Base-by-base conservation (phyloP, 2,113 vertebrate genomes). In the Prochilodus magdalenae region DNA sequence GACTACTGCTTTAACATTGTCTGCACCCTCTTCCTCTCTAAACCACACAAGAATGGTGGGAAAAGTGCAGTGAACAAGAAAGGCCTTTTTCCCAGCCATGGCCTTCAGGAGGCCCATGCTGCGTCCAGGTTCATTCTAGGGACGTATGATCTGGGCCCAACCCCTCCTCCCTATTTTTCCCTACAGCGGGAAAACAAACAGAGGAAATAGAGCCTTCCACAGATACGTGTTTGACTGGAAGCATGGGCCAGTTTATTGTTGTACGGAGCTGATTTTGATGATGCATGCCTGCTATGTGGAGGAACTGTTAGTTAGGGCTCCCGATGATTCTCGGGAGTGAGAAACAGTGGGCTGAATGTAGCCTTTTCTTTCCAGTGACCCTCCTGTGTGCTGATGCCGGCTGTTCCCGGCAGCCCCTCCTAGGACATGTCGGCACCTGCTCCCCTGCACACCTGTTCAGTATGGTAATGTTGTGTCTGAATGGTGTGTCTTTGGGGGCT, bases 31-130 rank as follows among this genome's bases (percentile, higher is more conserved):
- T 83, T 88, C 62, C 80, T 83, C 22, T 29, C 77, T 83, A 78
- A 55, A 84, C 85, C 87, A 86, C 79, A 80, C 90, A 86, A 92
- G 90, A 90, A 93, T 92, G 90, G 90, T 95, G 94, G 92, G 91
- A 92, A 90, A 87, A 88, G 81, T 24, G 88, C 40, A 87, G 84
- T 86, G 57, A 27, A 87, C 88, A 84, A 93, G 92, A 93, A 92
- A 89, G 87, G 75, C 89, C 89, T 74, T 87, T 85, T 86, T 84
- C 89, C 87, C 81, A 85, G 79, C 53, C 83, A 62, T 83, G 87
- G 88, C 79, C 84, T 83, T 80, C 86, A 86, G 73, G 77, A 85
- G 77, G 82, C 83, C 84, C 79, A 80, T 79, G 69, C 86, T 30
- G 49, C 33, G 53, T 80, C 51, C 88, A 69, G 73, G 84, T 90